phyloP scores from a whole-genome alignment of 1,140 invertebrate species.

The Branchinecta lynchi region DNA sequence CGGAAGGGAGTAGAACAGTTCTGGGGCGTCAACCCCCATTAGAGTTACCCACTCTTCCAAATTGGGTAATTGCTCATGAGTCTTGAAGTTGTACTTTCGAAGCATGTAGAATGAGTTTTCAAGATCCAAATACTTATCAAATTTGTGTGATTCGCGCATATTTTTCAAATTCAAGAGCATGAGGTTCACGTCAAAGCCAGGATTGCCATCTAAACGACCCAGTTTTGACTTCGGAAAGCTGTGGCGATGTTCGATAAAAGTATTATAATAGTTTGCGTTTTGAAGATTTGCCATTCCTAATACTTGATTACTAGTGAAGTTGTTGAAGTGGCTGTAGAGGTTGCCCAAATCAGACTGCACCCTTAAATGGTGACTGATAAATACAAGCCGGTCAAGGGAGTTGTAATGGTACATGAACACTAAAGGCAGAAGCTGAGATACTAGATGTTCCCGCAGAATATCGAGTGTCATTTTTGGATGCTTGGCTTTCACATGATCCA shows the following conservation, averaged over 20 bases:
- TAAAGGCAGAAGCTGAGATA: slow-evolving; percentile 21
- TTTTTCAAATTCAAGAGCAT: slow-evolving; percentile 22
- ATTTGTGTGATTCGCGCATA: slow-evolving; percentile 19
- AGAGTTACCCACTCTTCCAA: slow-evolving; percentile 23
- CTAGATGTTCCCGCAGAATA: slow-evolving; percentile 19
- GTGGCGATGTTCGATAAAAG: slow-evolving; percentile 21
- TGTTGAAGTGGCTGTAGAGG: slow-evolving; percentile 20
- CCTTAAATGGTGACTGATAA: slow-evolving; percentile 17
- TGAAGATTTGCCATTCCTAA: slow-evolving; percentile 18
- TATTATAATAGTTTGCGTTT: slow-evolving; percentile 21
- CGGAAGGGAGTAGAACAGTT: slow-evolving; percentile 22
- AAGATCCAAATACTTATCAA: slow-evolving; percentile 20
- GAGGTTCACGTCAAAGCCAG: slow-evolving; percentile 22
- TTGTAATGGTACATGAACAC: slow-evolving; percentile 22
- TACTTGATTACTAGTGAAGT: slow-evolving; percentile 19
- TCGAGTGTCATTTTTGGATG: slow-evolving; percentile 13
- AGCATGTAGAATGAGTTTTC: slow-evolving; percentile 19
- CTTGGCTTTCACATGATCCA: background rate
- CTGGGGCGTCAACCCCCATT: slow-evolving; percentile 20
- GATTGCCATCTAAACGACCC: slow-evolving; percentile 20
- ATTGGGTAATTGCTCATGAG: slow-evolving; percentile 16
- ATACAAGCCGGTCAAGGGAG: slow-evolving; percentile 20
- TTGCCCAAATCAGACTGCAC: slow-evolving; percentile 21
- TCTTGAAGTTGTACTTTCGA: slow-evolving; percentile 22
- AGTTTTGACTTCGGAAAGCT: slow-evolving; percentile 19